Evolutionary conservation across 1,140 invertebrate genomes (phyloP), one percentile per base, ranked within the genome.

Genomic region (Archivesica marissinica): DNA sequence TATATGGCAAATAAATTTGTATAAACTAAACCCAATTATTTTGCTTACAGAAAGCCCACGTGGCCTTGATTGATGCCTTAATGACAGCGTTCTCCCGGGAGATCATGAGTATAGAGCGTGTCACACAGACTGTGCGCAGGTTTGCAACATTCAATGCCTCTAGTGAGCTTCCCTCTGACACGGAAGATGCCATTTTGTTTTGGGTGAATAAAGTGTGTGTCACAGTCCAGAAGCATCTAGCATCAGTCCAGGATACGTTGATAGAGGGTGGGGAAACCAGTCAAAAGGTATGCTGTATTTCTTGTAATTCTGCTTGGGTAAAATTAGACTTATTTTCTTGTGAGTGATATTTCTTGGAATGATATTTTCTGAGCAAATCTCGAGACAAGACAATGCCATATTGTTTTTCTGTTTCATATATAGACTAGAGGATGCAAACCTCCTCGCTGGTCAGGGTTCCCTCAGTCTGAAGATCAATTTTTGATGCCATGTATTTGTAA

Each of bases 51-150:
- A 97, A 96, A 93, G 97, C 98, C 88, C 99, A 99, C 94, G 96
- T 99, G 96, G 96, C 97, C 93, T 97, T 99, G 94, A 98, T 99
- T 94, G 98, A 99, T 95, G 97, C 97, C 88, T 95, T 99, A 93
- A 99, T 99, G 98, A 95, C 96, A 89, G 95, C 99, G 86, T 99
- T 99, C 95, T 96, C 98, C 87, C 97, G 97, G 91, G 98, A 99
- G 94, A 97, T 99, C 81, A 96, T 98, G 84, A 98, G 97, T 25
- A 95, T 97, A 47, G 98, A 99, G 89, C 95, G 97, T 72, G 96
- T 99, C 38, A 95, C 97, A 33, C 96, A 97, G 78, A 97, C 98
- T 68, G 96, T 98, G 74, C 94, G 93, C 86, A 90, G 91, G 41
- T 94, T 95, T 89, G 89, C 94, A 66, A 90, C 92, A 87, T 94